A percentile compares a stretch with the other conserved stretches of the same genome.
Evolutionary conservation across 2,888 invertebrate species (phyloP).

Genomic region (Rugalucina vietnamica): DNA sequence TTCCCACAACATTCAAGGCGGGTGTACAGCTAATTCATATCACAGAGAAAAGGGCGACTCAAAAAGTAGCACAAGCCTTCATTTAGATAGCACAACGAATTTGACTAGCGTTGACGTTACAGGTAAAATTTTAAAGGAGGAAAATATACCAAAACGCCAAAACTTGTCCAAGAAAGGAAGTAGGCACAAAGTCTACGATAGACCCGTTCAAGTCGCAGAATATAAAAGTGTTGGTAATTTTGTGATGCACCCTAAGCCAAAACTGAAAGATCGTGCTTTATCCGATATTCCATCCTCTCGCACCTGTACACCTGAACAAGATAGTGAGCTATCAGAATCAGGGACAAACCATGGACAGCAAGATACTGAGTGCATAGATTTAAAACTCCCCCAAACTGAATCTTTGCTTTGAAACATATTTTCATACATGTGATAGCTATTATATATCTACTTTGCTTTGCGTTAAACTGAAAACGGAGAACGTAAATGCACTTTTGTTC

Average conservation of each 20-base stretch:
- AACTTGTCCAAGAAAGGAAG: not conserved
- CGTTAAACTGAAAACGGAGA: too few species aligned
- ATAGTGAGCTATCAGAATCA: not conserved
- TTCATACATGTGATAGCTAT: too few species aligned
- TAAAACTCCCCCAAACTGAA: not conserved
- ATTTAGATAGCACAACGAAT: not conserved
- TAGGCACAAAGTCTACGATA: not conserved
- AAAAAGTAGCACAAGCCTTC: not conserved
- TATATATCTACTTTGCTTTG: too few species aligned
- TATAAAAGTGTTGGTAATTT: not conserved
- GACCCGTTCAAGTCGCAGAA: not conserved
- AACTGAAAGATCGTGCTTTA: not conserved
- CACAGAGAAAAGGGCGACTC: not conserved
- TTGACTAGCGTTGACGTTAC: not conserved
- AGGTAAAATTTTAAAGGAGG: not conserved
- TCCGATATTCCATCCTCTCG: not conserved
- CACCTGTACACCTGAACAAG: not conserved
- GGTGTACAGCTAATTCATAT: not conserved
- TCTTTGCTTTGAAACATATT: not conserved
- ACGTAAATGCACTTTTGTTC: too few species aligned
- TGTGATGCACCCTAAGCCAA: not conserved
- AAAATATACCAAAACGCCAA: not conserved
- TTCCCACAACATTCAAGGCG: not conserved
- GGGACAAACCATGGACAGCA: not conserved
- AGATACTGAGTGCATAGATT: not conserved